phyloP scores from a whole-genome alignment of 2,888 invertebrate genomes.

The Drosophila longiperda region DNA sequence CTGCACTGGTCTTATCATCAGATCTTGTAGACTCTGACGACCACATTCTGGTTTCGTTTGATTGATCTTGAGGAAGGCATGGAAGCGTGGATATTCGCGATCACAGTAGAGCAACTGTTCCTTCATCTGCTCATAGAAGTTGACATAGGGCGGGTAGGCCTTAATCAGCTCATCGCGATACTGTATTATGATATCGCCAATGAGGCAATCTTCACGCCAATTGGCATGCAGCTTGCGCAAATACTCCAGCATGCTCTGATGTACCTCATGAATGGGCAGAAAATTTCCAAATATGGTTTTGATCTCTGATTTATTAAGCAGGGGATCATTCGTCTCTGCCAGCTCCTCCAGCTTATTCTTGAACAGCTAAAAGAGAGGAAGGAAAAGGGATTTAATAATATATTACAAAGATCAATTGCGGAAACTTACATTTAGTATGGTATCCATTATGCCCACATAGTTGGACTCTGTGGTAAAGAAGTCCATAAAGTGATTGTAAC shows the following conservation, averaged over 20 bases:
- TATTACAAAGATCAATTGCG: not conserved
- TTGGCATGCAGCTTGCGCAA: slow-evolving; percentile 85
- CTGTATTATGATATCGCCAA: slow-evolving; percentile 95
- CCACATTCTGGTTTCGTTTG: slow-evolving; percentile 98
- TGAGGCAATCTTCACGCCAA: slow-evolving; percentile 95
- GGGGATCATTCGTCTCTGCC: slow-evolving; percentile 90
- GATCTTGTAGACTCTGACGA: slow-evolving; percentile 96
- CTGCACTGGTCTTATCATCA: slow-evolving; percentile 99
- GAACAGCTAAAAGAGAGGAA: slow-evolving; percentile 90
- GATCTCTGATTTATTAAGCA: slow-evolving; percentile 95
- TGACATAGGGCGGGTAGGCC: slow-evolving; percentile 98
- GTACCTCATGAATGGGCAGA: slow-evolving; percentile 96
- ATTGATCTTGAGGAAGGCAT: slow-evolving; percentile 98
- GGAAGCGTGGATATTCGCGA: slow-evolving; percentile 96
- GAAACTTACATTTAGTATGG: slow-evolving; percentile 92
- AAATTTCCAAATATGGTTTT: slow-evolving; percentile 98
- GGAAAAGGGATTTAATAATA: not conserved
- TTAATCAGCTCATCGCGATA: slow-evolving; percentile 95
- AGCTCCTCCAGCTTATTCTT: slow-evolving; percentile 96
- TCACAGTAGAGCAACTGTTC: slow-evolving; percentile 96
- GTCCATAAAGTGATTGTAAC: slow-evolving; percentile 89
- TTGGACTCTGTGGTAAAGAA: slow-evolving; percentile 98
- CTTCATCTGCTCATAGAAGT: slow-evolving; percentile 98
- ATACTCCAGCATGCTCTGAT: slow-evolving; percentile 90
- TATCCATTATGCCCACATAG: slow-evolving; percentile 97